Base-by-base conservation (phyloP, 2,113 vertebrate genomes). In the Numenius arquata region DNA sequence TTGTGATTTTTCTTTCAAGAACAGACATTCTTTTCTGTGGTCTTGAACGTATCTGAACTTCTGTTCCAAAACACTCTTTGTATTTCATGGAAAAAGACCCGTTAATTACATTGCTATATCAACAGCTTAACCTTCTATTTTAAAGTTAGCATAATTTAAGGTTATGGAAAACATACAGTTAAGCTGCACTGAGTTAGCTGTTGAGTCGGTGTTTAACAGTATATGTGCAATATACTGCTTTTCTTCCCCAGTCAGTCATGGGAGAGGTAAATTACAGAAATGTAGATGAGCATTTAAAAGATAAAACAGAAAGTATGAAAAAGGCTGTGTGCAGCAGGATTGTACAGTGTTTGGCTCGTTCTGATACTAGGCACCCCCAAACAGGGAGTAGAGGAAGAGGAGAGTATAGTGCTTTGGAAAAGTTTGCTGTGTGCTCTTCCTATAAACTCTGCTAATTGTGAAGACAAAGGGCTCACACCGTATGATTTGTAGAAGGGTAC, bases 291-390 rank as follows among this genome's bases (percentile, higher is more conserved):
- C 14, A 38, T 27, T 63, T 63, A 10, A 66, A 45, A 22, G 45
- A 23, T 12, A 22, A 55, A 30, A 2, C 26, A 56, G 13, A 22
- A 83, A 27, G 21, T 47, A 4, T 25, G 47, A 40, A 70, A 25
- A 3, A 72, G 23, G 6, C 41, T 26, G 6, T 43, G 36, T 70
- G 48, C 56, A 67, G 65, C 56, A 82, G 50, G 22, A 5, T 21
- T 25, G 15, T 26, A 3, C 22, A 34, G 16, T 2, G 26, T 47
- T 41, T 53, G 76, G 26, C 5, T 45, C 25, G 2, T 25, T 45
- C 5, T 56, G 55, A 23, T 2, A 1, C 14, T 8, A 10, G n/a
- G 18, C 5, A 34, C 15, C 34, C 8, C 1, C 13, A 23, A 7
- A 5, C 23, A 32, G 22, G 40, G 8, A 76, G 34, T 25, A 61